Conservation (phyloP, 2,797 vertebrate genomes). For the Protosalanx chinensis region DNA sequence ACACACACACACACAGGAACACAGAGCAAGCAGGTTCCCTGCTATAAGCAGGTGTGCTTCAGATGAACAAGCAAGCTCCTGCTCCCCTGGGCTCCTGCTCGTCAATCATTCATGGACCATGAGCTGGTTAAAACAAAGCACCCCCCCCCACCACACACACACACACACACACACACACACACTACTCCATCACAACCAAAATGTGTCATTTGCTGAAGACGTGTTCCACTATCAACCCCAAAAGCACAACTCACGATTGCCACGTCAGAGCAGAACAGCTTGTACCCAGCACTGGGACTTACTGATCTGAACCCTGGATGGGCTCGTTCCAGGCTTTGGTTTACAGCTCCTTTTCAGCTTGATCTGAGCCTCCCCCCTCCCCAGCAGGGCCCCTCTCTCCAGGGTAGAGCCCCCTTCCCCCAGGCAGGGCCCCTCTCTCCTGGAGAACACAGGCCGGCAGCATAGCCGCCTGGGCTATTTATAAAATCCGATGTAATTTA, state of each 20-base stretch:
- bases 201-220: not conserved
- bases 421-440: conserved; percentile 15
- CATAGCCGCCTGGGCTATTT: conserved; percentile 66
- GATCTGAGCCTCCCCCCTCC: conserved; percentile 36
- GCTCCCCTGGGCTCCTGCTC: not conserved
- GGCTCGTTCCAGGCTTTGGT: conserved; percentile 36
- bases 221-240: not conserved
- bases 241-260: not conserved
- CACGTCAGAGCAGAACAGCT: conserved; percentile 27
- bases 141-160: not conserved
- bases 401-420: not conserved
- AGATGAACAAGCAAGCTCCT: not conserved
- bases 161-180: too few species aligned
- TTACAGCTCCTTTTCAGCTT: conserved; percentile 52
- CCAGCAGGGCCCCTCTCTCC: not conserved
- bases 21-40: conserved; percentile 12
- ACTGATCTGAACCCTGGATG: conserved; percentile 23
- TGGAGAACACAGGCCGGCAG: conserved; percentile 54
- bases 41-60: not conserved
- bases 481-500: conserved; percentile 73
- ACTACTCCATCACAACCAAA: not conserved
- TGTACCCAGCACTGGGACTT: conserved; percentile 33
- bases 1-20: conserved; percentile 34
- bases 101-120: conserved; percentile 17
- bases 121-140: not conserved